A percentile compares a stretch with the other conserved stretches of the same genome.
phyloP scores from a whole-genome alignment of 1,140 invertebrate species.

The Paracyclopina nana region DNA sequence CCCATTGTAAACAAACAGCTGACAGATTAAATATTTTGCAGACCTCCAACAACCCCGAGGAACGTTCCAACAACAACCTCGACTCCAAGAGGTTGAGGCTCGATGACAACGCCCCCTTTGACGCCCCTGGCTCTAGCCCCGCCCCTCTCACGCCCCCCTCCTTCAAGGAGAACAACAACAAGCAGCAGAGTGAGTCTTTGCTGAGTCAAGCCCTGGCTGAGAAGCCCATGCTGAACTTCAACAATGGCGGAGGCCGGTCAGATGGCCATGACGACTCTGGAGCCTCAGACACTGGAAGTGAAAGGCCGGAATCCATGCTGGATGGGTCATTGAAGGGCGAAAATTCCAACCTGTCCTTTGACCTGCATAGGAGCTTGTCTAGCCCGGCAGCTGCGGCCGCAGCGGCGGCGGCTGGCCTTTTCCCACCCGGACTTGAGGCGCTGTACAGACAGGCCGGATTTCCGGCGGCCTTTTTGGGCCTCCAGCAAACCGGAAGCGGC shows the following conservation, averaged over 20 bases:
- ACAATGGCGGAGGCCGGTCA: neutral
- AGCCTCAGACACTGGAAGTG: neutral
- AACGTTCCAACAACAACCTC: neutral
- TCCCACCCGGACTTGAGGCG: conserved; percentile 16
- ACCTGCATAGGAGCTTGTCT: too few species aligned
- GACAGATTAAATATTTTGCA: too few species aligned
- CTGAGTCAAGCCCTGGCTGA: conserved; percentile 14
- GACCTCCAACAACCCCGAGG: neutral
- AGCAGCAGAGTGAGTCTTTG: conserved; percentile 4
- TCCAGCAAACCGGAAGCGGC: neutral
- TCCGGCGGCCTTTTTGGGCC: conserved; percentile 11
- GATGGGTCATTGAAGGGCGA: neutral
- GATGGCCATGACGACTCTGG: conserved; percentile 5
- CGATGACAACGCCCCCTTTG: neutral
- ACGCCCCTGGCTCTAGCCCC: neutral
- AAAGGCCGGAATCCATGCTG: conserved; percentile 1
- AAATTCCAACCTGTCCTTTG: neutral
- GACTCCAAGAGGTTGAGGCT: neutral
- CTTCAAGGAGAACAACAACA: too few species aligned
- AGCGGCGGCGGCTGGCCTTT: neutral
- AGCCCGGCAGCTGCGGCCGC: neutral
- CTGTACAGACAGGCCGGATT: conserved; percentile 17
- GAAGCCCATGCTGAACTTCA: neutral
- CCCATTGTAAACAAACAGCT: too few species aligned
- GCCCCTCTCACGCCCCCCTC: neutral